These are phyloP conservation scores for Tupaia chinensis DNA, from an alignment of 2,113 vertebrate genomes.

Conservation along the genomic window DNA sequence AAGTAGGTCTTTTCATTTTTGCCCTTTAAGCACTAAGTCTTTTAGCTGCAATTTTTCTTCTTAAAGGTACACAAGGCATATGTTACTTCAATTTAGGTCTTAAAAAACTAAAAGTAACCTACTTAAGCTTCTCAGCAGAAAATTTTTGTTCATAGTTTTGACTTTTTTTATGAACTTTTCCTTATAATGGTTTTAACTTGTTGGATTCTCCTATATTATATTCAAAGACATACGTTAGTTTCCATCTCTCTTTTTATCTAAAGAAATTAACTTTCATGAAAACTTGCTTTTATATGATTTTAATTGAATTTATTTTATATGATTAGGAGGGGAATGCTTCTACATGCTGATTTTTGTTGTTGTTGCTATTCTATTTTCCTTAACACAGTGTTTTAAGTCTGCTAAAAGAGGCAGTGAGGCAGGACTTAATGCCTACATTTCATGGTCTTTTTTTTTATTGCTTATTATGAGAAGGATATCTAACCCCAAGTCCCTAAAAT, in stretches of 20 bases:
- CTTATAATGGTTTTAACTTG: not conserved
- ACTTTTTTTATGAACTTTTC: not conserved
- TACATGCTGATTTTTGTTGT: not conserved
- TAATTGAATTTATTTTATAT: not conserved
- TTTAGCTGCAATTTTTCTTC: not conserved
- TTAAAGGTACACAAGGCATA: not conserved
- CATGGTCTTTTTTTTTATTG: not conserved
- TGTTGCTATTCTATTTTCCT: not conserved
- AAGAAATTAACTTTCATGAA: not conserved
- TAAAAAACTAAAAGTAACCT: not conserved
- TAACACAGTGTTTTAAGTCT: not conserved
- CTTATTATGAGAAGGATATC: not conserved
- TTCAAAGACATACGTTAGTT: not conserved
- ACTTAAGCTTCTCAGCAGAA: conserved; percentile 4
- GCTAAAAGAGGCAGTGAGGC: not conserved
- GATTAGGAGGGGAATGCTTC: not conserved
- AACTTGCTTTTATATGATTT: not conserved
- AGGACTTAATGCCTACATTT: not conserved
- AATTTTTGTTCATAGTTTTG: not conserved
- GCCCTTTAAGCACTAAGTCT: not conserved
- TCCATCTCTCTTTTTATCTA: not conserved
- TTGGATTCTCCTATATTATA: not conserved
- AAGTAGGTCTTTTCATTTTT: not conserved
- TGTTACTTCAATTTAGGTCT: not conserved
- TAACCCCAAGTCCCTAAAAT: not conserved